Base-by-base conservation (phyloP, 2,113 vertebrate species). In the Ochotona curzoniae region DNA sequence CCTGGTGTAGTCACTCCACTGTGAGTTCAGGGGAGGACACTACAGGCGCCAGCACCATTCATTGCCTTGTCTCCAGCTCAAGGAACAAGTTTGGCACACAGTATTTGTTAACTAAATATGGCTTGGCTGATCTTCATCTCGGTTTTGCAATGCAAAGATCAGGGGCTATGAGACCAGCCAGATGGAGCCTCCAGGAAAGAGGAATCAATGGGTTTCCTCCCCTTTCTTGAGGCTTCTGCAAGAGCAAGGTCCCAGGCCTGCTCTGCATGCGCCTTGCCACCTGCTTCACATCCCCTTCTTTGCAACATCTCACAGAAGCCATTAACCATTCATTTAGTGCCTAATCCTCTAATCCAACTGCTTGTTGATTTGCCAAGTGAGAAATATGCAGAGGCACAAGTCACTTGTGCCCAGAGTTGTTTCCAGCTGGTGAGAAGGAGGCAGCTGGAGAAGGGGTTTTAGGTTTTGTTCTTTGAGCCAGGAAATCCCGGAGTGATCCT, bases 261-360 rank as follows among this genome's bases (percentile, higher is more conserved):
- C n/a, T 32, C 75, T 23, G 86, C 51, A 1, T 18, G 49, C 25
- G 57, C 73, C 44, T 85, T 25, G 73, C 54, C 38, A 87, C 64
- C 69, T 25, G 57, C 85, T 32, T 61, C 63, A 18, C 7, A 30
- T 57, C 85, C 81, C 76, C 66, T 76, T 81, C 66, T 25, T 35
- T 20, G 49, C 21, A 23, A 60, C 32, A 15, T 17, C 91, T 82
- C 47, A 28, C 71, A 63, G 88, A 96, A 93, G 93, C 97, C 96
- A 96, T 96, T 95, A 96, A 95, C 96, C 96, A 94, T 97, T 97
- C 96, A 97, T 97, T 97, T 95, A 83, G 79, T 80, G 94, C 95
- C 96, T 97, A 95, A 97, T 96, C 97, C 97, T 97, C 96, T 97
- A 96, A 97, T 97, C 96, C 96, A 94, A 91, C 94, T 91, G 94